Evolutionary conservation across 2,888 invertebrate genomes (phyloP), one percentile per base, ranked within the genome.

Genomic region (Macaria notata): DNA sequence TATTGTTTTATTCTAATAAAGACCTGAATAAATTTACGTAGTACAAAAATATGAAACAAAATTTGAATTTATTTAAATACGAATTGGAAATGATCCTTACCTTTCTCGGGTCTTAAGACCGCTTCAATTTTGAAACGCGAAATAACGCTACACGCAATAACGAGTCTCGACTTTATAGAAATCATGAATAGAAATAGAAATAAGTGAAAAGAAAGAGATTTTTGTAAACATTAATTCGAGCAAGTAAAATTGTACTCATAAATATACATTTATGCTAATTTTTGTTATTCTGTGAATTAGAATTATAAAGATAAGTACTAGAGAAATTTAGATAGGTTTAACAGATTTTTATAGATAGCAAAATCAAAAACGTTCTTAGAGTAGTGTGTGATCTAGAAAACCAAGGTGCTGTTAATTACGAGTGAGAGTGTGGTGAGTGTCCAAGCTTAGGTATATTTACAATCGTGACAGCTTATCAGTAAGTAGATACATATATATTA

Each of bases 401-500:
- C 44, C 44, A 56, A 51, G 53, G 66, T 66, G 66, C 66, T 55
- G 57, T 61, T 64, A 62, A 47, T 54, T 42, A 61, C 46, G n/a
- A 50, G 49, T 58, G 49, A 61, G 50, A 59, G 54, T 61, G 52
- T 62, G 7, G 61, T 62, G 58, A 54, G 58, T 64, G 58, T 63
- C 29, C 9, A 62, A 64, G 56, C 59, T 58, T 36, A n/a, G n/a
- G n/a, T n/a, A 55, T 46, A 47, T 8, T 43, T 48, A 63, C 56
- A 54, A 54, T 45, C 39, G 60, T 63, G 65, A 49, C 39, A 33
- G 46, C 43, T 48, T 57, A 49, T 50, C 48, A 45, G 49, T 57
- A 51, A n/a, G 46, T 62, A 62, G 54, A 52, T 62, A 65, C 52
- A 77, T 63, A 73, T 73, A 79, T 19, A 19, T 19, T 73, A 79